phyloP scores from a whole-genome alignment of 2,797 vertebrate species.

The Sardinella longiceps region DNA sequence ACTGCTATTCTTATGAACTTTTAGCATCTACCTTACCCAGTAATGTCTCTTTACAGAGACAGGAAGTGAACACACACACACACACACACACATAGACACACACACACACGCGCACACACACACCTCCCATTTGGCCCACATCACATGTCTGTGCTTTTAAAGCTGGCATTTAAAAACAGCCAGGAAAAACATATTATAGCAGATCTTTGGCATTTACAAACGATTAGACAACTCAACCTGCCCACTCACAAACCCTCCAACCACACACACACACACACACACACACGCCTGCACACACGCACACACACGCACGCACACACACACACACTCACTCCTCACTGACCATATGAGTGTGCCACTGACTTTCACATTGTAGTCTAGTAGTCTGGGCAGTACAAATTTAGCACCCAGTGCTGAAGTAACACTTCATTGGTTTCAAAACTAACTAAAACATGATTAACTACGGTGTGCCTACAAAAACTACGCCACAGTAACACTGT shows the following conservation, averaged over 20 bases:
- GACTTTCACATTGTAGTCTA: too few species aligned
- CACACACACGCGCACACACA: not conserved
- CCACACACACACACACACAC: not conserved
- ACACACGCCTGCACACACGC: not conserved
- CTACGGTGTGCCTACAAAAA: too few species aligned
- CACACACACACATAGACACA: not conserved
- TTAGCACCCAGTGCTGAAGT: too few species aligned
- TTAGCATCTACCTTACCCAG: not conserved
- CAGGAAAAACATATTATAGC: conserved; percentile 53
- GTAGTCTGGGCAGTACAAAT: too few species aligned
- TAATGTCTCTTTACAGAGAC: not conserved
- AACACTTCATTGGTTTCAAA: too few species aligned
- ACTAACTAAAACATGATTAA: too few species aligned
- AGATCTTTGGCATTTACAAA: conserved; percentile 70
- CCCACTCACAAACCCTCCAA: conserved; percentile 45
- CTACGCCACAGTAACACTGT: too few species aligned
- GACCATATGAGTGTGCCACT: too few species aligned
- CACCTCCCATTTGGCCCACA: not conserved
- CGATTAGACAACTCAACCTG: conserved; percentile 71
- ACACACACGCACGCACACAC: not conserved
- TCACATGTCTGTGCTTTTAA: conserved; percentile 64
- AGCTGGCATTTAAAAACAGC: conserved; percentile 74
- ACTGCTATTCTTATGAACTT: not conserved
- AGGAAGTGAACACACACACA: not conserved
- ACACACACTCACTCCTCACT: not conserved